phyloP scores from a whole-genome alignment of 2,888 invertebrate species.

The Buathra laborator region DNA sequence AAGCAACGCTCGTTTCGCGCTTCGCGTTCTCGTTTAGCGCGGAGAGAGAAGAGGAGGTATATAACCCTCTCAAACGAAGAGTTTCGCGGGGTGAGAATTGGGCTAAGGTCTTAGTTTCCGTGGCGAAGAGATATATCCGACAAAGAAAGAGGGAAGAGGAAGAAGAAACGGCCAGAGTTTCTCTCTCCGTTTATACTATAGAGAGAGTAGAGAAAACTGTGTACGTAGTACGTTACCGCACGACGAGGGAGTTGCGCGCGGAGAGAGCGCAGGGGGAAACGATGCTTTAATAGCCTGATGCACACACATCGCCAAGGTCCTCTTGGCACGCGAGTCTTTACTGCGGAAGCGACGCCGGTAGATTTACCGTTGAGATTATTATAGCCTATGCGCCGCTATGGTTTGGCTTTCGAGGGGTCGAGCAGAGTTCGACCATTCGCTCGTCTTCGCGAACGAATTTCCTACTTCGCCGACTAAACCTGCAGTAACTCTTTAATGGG shows the following conservation, averaged over 20 bases:
- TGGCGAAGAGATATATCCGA: slow-evolving; percentile 39
- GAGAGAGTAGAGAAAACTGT: background rate
- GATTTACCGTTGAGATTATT: slow-evolving; percentile 69
- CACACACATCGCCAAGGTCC: slow-evolving; percentile 72
- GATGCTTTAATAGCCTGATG: slow-evolving; percentile 71
- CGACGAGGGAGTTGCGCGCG: background rate
- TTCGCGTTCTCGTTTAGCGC: background rate
- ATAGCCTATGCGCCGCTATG: slow-evolving; percentile 30
- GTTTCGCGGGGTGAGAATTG: slow-evolving; percentile 65
- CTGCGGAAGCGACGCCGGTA: slow-evolving; percentile 66
- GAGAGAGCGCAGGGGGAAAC: slow-evolving; percentile 50
- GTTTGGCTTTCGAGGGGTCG: slow-evolving; percentile 40
- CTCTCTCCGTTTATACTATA: background rate
- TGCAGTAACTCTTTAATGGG: too few species aligned
- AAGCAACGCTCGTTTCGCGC: slow-evolving; percentile 25
- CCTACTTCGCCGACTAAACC: too few species aligned
- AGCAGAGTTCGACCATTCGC: background rate
- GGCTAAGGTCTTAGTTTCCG: slow-evolving; percentile 70
- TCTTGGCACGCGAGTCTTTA: slow-evolving; percentile 74
- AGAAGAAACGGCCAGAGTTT: background rate
- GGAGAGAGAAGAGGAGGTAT: slow-evolving; percentile 16
- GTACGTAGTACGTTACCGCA: slow-evolving; percentile 13
- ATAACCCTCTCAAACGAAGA: background rate
- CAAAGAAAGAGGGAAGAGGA: background rate
- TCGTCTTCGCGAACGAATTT: too few species aligned